Base-by-base conservation (phyloP, 2,797 vertebrate genomes). In the Mionectes olivaceus region DNA sequence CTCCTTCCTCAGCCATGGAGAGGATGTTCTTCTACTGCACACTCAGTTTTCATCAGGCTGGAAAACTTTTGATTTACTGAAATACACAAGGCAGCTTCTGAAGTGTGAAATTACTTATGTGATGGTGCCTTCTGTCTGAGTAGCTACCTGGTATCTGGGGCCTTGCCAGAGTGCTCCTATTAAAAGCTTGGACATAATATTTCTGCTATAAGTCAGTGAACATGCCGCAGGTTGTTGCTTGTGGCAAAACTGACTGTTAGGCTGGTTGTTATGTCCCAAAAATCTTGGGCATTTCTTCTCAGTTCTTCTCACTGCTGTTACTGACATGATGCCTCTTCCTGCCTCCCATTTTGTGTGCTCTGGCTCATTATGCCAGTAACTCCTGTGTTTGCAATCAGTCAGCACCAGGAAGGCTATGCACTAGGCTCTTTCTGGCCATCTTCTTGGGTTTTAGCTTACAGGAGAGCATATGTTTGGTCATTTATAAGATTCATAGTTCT, bases 11-110 rank as follows among this genome's bases (percentile, higher is more conserved):
- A 4, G 25, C 24, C 69, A 17, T 1, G 2, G 52, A 70, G 44
- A 90, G 28, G n/a, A 52, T 67, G 65, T 73, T 91, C 41, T 90
- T 86, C 57, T 56, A 25, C 35, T 0, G 0, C 50, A 92, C 3
- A 0, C 43, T 85, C 7, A 13, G 47, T 92, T 91, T 91, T 92
- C 23, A 56, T 93, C 67, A 74, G 27, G 49, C 35, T 39, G 47
- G 52, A 33, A 94, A 93, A 44, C n/a, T 44, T 76, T 68, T 87
- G n/a, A 77, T 67, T 87, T 83, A 84, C 52, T 89, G 44, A 94
- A 82, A 44, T 59, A 73, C 1, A 3, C 44, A 59, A 12, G 41
- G 61, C 50, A 85, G 37, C 69, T 85, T 94, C 64, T 79, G 37
- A 90, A 86, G 61, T 41, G 44, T 55, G 50, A 87, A 89, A 91